Evolutionary conservation across 2,888 invertebrate species (phyloP).

Genomic region (Neuroscelio doddi): DNA sequence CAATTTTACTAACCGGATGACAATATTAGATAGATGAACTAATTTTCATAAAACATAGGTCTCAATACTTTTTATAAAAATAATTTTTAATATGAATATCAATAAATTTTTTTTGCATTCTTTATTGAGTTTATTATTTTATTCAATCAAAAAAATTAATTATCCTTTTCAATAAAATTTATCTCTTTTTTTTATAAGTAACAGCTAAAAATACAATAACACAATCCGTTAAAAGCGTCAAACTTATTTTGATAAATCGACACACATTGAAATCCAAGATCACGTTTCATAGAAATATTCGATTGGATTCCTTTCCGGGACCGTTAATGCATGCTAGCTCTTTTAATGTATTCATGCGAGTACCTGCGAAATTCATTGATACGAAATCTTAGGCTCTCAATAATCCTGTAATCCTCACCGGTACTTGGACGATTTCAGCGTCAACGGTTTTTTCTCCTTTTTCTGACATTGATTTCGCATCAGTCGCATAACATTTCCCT

Average conservation of each 20-base stretch:
- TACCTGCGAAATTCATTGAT: slow-evolving; percentile 50
- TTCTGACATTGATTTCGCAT: slow-evolving; percentile 60
- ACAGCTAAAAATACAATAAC: neutral
- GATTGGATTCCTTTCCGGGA: slow-evolving; percentile 53
- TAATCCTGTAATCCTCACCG: slow-evolving; percentile 59
- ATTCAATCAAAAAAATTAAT: too few species aligned
- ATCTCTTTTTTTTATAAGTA: too few species aligned
- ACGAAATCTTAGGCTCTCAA: slow-evolving; percentile 54
- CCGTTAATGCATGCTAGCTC: slow-evolving; percentile 59
- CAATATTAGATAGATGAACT: too few species aligned
- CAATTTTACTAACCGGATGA: too few species aligned
- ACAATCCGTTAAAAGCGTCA: neutral
- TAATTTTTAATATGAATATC: too few species aligned
- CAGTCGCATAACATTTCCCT: slow-evolving; percentile 64
- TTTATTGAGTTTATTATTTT: too few species aligned
- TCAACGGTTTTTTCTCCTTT: slow-evolving; percentile 61
- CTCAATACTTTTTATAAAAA: too few species aligned
- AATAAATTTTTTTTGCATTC: too few species aligned
- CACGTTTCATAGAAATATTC: slow-evolving; percentile 20
- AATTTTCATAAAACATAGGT: too few species aligned
- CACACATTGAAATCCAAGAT: neutral
- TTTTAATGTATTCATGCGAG: slow-evolving; percentile 50
- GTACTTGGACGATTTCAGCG: slow-evolving; percentile 28
- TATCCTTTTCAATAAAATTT: too few species aligned
- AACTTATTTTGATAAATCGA: neutral